Conservation (phyloP, 2,113 vertebrate genomes). For the Pelusios castaneus region DNA sequence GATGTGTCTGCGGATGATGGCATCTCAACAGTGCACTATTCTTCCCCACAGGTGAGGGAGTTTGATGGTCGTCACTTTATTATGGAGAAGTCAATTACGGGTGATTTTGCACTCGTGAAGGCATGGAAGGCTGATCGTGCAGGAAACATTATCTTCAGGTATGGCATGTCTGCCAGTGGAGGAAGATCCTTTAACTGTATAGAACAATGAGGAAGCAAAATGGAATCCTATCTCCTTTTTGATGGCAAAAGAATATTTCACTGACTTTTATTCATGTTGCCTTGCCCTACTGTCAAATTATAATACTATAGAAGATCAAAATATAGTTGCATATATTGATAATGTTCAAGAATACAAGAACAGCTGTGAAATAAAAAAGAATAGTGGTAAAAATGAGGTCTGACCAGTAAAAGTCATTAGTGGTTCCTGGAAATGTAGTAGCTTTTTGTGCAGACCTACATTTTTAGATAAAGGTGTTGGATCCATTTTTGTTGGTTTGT, state of each 20-base stretch:
- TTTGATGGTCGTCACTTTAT: slow-evolving; percentile 92
- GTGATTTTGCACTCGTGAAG: slow-evolving; percentile 95
- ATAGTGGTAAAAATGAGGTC: not conserved
- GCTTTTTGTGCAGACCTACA: not conserved
- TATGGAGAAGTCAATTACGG: slow-evolving; percentile 94
- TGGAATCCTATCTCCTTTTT: not conserved
- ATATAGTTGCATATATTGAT: slow-evolving; percentile 8
- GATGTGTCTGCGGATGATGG: not conserved
- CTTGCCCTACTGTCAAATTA: slow-evolving; percentile 27
- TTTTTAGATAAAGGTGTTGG: not conserved
- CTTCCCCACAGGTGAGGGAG: slow-evolving; percentile 85
- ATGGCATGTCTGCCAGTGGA: not conserved
- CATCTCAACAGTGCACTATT: not conserved
- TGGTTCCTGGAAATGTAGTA: not conserved
- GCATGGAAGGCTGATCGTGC: slow-evolving; percentile 97
- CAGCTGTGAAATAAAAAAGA: not conserved
- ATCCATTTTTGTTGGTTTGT: not conserved
- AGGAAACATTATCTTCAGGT: slow-evolving; percentile 98
- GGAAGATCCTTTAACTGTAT: not conserved
- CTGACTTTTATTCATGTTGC: slow-evolving; percentile 5
- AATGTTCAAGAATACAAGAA: slow-evolving; percentile 1
- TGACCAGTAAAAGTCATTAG: not conserved
- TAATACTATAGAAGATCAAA: not conserved
- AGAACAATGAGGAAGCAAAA: not conserved
- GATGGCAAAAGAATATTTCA: not conserved